Percentiles rank a stretch among this genome's conserved stretches.
Conservation (phyloP, 2,113 vertebrate genomes). For the Pardalotus punctatus region DNA sequence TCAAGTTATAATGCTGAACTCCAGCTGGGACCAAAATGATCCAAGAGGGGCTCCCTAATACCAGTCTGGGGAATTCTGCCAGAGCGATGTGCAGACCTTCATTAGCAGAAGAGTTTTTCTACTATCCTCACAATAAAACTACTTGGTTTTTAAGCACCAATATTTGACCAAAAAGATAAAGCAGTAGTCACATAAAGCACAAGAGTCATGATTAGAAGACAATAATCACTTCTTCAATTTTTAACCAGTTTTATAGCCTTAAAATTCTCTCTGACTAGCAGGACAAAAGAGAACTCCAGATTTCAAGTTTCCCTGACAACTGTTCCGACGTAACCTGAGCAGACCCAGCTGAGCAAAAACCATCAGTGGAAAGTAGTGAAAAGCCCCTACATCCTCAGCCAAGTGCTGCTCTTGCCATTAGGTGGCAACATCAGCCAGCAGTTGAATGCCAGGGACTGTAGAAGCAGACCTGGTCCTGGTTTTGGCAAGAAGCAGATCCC, state of each 20-base stretch:
- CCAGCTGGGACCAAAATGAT: neutral
- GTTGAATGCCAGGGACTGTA: rapidly evolving
- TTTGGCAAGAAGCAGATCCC: neutral
- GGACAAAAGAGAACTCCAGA: neutral
- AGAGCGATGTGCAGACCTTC: rapidly evolving
- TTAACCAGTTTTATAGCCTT: neutral
- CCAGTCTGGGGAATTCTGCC: neutral
- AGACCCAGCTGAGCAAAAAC: rapidly evolving
- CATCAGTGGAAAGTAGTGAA: rapidly evolving
- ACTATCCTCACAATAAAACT: neutral
- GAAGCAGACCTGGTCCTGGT: neutral
- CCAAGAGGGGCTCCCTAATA: neutral
- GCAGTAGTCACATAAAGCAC: neutral
- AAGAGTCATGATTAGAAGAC: rapidly evolving
- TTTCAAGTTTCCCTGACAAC: neutral
- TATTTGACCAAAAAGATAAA: neutral
- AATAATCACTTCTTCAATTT: neutral
- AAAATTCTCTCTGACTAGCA: neutral
- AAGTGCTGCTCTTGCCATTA: neutral
- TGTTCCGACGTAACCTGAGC: neutral
- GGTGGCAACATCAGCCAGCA: neutral
- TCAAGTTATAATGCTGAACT: neutral
- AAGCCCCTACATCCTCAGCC: rapidly evolving
- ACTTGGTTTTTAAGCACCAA: neutral
- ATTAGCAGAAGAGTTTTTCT: rapidly evolving